phyloP scores from a whole-genome alignment of 1,140 invertebrate species.

The Zaprionus africanus region DNA sequence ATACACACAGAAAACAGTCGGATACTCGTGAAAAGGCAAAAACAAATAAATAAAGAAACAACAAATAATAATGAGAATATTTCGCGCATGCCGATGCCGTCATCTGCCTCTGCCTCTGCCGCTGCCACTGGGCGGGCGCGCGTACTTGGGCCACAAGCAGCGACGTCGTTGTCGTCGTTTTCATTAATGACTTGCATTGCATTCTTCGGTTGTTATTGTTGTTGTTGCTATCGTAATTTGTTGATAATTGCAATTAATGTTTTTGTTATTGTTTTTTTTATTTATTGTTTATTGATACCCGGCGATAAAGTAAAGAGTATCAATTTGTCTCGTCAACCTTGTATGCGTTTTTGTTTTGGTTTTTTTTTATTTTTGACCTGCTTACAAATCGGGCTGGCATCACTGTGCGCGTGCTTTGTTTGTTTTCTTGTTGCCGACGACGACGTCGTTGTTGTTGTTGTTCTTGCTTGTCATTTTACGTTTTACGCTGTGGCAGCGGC shows the following conservation, averaged over 20 bases:
- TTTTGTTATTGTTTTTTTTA: constrained; percentile 3
- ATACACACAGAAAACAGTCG: background rate
- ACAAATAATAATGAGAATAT: constrained; percentile 37
- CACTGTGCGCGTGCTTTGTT: constrained; percentile 54
- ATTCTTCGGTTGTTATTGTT: constrained; percentile 9
- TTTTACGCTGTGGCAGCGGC: constrained; percentile 27
- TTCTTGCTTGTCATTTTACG: constrained; percentile 9
- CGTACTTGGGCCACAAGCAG: constrained; percentile 38
- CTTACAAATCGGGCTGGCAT: constrained; percentile 13
- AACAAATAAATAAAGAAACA: constrained; percentile 12
- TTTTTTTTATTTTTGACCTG: constrained; percentile 9
- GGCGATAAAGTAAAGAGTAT: constrained; percentile 14
- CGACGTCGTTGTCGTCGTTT: constrained; percentile 11
- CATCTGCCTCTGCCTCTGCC: constrained; percentile 44
- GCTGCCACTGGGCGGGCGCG: background rate
- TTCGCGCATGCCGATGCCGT: constrained; percentile 74
- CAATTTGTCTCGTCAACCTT: background rate
- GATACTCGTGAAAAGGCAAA: background rate
- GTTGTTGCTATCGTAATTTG: background rate
- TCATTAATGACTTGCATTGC: constrained; percentile 30
- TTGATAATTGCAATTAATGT: constrained; percentile 19
- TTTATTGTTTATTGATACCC: background rate
- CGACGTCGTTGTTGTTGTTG: constrained; percentile 32
- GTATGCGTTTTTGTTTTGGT: constrained; percentile 4
- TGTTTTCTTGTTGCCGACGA: constrained; percentile 11